phyloP scores from a whole-genome alignment of 2,888 invertebrate genomes.

The Erynnis tages region DNA sequence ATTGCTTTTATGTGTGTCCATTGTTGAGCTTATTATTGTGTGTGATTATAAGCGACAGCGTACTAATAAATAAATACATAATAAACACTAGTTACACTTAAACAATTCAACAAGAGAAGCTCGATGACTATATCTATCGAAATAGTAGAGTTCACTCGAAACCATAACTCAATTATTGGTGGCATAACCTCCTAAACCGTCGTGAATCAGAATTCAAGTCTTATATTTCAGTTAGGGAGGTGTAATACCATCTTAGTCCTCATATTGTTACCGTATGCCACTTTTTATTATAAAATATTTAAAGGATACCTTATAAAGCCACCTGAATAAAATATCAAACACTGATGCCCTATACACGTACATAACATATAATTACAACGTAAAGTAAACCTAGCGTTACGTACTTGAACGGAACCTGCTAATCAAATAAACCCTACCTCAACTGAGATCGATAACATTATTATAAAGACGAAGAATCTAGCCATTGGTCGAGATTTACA shows the following conservation, averaged over 20 bases:
- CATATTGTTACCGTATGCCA: too few relatives aligned
- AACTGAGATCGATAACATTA: conserved; percentile 14
- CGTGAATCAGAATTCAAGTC: too few relatives aligned
- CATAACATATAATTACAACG: not conserved
- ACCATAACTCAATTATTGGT: too few relatives aligned
- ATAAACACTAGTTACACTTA: too few relatives aligned
- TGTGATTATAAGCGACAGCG: conserved; percentile 13
- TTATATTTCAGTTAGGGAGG: too few relatives aligned
- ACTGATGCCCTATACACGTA: not conserved
- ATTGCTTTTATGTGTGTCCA: not conserved
- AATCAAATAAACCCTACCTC: conserved; percentile 1
- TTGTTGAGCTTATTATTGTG: conserved; percentile 15
- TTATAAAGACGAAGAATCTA: conserved; percentile 19
- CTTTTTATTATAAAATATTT: too few relatives aligned
- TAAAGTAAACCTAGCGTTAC: not conserved
- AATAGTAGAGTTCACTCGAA: too few relatives aligned
- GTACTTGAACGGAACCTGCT: not conserved
- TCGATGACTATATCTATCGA: too few relatives aligned
- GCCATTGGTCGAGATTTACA: conserved; percentile 22
- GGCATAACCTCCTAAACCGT: too few relatives aligned
- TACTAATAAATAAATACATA: conserved; percentile 7
- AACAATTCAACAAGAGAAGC: too few relatives aligned
- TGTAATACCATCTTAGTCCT: too few relatives aligned
- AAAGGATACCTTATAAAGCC: not conserved
- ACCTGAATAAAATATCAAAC: conserved; percentile 8